Evolutionary conservation across 2,113 vertebrate genomes (phyloP), one percentile per base, ranked within the genome.

Genomic region (Hippoglossus stenolepis): DNA sequence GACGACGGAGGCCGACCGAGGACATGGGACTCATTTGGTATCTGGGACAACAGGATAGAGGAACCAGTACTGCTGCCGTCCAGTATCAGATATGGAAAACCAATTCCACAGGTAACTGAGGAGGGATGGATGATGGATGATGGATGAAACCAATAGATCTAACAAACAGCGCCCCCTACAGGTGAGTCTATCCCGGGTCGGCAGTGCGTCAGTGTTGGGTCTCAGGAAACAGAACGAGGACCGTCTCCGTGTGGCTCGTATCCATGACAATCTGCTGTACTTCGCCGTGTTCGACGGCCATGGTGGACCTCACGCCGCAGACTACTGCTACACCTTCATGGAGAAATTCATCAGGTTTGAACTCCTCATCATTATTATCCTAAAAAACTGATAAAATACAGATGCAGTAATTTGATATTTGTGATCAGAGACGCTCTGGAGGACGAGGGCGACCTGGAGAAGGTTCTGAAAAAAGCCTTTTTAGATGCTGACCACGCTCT

Each of bases 201-300:
- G 96, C 85, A 91, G 92, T 0, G 78, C 95, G 0, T 97, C 95
- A 0, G 93, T 95, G 8, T 92, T 97, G 1, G 97, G 96, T 75
- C 96, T 95, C 59, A 91, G 97, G 18, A 95, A 93, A 67, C 96
- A 97, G 38, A 98, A 98, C 0, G 97, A 98, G 88, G 97, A 98
- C 70, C 93, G 96, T 0, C 95, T 96, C 47, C 86, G 88, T 43
- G 88, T 94, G 0, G 90, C 93, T 0, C 94, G 93, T 83, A 86
- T 97, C 73, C 93, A 94, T 0, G 93, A 95, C 18, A 94, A 94
- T 74, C 73, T 97, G 66, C 91, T 97, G 1, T 98, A 96, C 92
- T 98, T 97, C 5, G 96, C 97, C 0, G 96, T 98, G 1, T 98
- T 95, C 0, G 97, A 98, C 1, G 97, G 97, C 0, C 97, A 98